These are phyloP conservation scores for Atherinosoma microstoma DNA, from an alignment of 2,797 vertebrate genomes.

Conservation along the genomic window DNA sequence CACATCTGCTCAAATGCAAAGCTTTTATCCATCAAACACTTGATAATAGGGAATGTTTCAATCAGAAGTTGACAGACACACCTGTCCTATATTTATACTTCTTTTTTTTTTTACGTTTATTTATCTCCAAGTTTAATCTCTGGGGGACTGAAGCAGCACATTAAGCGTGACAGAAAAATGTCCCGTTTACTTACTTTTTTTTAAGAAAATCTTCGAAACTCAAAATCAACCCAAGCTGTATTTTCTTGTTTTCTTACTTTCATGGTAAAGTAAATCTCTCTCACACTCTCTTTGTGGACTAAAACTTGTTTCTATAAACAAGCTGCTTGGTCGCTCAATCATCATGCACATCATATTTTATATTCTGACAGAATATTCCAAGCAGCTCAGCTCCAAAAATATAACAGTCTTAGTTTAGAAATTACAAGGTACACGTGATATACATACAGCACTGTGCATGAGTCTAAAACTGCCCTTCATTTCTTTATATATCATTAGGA, in stretches of 20 bases:
- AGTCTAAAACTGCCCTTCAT: too few relatives aligned
- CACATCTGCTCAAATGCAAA: conserved; percentile 9
- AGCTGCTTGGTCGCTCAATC: conserved; percentile 27
- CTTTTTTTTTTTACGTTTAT: neutral
- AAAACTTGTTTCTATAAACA: conserved; percentile 38
- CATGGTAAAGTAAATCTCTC: neutral
- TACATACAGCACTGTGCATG: too few relatives aligned
- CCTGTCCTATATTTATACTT: conserved; percentile 26
- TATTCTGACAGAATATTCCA: conserved; percentile 29
- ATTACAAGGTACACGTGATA: neutral
- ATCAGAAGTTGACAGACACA: conserved; percentile 1
- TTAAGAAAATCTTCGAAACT: conserved; percentile 11
- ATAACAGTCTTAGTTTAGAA: conserved; percentile 13
- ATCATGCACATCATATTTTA: conserved; percentile 26
- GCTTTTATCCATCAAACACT: conserved; percentile 12
- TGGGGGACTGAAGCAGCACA: neutral
- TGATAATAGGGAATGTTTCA: neutral
- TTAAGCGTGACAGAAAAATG: conserved; percentile 9
- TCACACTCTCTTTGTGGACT: conserved; percentile 26
- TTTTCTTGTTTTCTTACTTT: conserved; percentile 22
- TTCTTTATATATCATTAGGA: too few relatives aligned
- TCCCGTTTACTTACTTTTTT: neutral
- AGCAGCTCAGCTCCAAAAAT: conserved; percentile 23
- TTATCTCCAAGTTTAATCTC: neutral
- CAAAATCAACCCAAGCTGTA: neutral